phyloP scores from a whole-genome alignment of 2,113 vertebrate species.

The Paratilapia polleni region DNA sequence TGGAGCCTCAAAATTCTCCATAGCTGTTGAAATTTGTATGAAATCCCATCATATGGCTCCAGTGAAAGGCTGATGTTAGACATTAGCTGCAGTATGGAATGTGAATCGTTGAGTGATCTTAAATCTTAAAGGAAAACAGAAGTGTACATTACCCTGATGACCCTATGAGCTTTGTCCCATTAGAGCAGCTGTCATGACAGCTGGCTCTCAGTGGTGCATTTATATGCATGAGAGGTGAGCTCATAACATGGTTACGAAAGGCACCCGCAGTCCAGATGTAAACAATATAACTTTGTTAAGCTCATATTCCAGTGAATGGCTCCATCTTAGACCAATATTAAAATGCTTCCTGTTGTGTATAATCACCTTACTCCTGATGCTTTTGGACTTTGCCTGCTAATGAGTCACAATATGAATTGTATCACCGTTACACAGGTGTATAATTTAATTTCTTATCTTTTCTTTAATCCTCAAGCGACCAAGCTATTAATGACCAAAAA shows the following conservation, averaged over 20 bases:
- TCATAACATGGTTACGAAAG: not conserved
- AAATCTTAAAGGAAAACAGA: not conserved
- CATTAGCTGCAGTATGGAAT: not conserved
- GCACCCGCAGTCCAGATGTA: not conserved
- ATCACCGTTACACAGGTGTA: not conserved
- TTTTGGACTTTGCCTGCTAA: not conserved
- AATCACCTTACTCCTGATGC: not conserved
- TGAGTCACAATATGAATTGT: not conserved
- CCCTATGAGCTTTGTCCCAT: not conserved
- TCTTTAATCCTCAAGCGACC: not conserved
- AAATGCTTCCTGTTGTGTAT: not conserved
- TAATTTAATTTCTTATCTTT: not conserved
- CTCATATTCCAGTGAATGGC: not conserved
- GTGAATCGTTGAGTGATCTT: not conserved
- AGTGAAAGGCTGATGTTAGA: not conserved
- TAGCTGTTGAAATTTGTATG: not conserved
- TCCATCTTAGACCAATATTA: not conserved
- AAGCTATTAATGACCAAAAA: not conserved
- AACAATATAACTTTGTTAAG: constrained; percentile 1
- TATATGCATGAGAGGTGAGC: not conserved
- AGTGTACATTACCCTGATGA: not conserved
- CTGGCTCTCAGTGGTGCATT: not conserved
- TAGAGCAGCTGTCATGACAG: not conserved
- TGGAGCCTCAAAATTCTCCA: not conserved
- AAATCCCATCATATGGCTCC: not conserved